These are phyloP conservation scores for Oryctes rhinoceros DNA, from an alignment of 1,140 invertebrate species.

Conservation along the genomic window DNA sequence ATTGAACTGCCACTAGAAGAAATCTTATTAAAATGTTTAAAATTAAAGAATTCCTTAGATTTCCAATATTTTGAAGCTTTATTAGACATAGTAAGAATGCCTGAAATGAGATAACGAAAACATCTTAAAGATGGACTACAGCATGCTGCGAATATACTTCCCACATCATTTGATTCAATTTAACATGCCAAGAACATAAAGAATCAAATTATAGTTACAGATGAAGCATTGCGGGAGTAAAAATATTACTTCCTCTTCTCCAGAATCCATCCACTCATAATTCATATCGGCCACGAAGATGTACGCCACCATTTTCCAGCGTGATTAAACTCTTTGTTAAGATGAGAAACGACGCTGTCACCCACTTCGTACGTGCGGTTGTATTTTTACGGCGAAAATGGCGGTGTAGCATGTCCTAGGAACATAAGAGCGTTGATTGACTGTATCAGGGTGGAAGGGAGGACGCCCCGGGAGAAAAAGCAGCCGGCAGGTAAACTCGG, in stretches of 20 bases:
- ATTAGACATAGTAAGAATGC: too few relatives aligned
- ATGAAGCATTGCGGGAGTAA: neutral
- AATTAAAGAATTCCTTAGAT: too few relatives aligned
- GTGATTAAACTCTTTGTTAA: slow-evolving; percentile 45
- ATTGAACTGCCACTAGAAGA: too few relatives aligned
- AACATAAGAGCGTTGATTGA: slow-evolving; percentile 42
- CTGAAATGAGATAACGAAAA: too few relatives aligned
- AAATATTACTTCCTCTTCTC: slow-evolving; percentile 4
- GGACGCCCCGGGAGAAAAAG: slow-evolving; percentile 42
- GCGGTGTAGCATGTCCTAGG: slow-evolving; percentile 45
- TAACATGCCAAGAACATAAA: too few relatives aligned
- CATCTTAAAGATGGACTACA: too few relatives aligned
- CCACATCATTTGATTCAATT: too few relatives aligned
- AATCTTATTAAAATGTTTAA: too few relatives aligned
- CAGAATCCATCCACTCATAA: slow-evolving; percentile 11
- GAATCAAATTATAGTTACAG: too few relatives aligned
- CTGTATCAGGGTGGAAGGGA: slow-evolving; percentile 28
- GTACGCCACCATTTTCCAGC: slow-evolving; percentile 31
- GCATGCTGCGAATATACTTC: too few relatives aligned
- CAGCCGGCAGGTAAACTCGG: slow-evolving; percentile 29
- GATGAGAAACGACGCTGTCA: slow-evolving; percentile 44
- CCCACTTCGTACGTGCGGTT: slow-evolving; percentile 12
- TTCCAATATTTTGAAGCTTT: too few relatives aligned
- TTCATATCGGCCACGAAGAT: slow-evolving; percentile 26
- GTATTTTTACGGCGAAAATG: slow-evolving; percentile 44